A percentile compares a stretch with the other conserved stretches of the same genome.
Conservation (phyloP, 2,888 invertebrate genomes). For the Pammene aurita region DNA sequence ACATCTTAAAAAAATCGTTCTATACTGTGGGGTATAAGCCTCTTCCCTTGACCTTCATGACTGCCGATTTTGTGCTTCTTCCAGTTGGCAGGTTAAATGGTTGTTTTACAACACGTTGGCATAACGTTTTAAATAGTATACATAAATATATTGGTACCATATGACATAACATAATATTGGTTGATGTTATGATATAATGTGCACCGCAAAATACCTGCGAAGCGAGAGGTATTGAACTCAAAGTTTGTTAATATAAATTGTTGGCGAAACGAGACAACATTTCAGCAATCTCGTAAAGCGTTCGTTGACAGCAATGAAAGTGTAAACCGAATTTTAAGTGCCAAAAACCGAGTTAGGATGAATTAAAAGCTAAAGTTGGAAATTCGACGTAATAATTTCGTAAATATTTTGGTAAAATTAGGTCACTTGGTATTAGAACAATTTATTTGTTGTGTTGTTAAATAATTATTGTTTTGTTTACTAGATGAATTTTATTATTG, state of each 20-base stretch:
- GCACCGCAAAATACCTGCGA: slow-evolving; percentile 7
- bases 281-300: slow-evolving; percentile 28
- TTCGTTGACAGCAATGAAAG: slow-evolving; percentile 21
- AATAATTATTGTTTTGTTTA: not conserved
- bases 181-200: not conserved
- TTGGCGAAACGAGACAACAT: slow-evolving; percentile 25
- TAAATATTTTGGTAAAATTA: not conserved
- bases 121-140: too few species aligned
- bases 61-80: too few species aligned
- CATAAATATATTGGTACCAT: too few species aligned
- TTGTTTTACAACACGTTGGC: too few species aligned
- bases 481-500: too few species aligned
- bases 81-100: too few species aligned
- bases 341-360: not conserved
- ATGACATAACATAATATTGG: too few species aligned
- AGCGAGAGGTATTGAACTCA: slow-evolving; percentile 19
- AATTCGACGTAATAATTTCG: not conserved
- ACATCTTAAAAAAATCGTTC: too few species aligned
- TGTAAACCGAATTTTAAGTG: slow-evolving; percentile 22
- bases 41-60: too few species aligned
- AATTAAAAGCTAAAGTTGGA: slow-evolving; percentile 5
- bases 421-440: slow-evolving; percentile 1
- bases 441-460: not conserved
- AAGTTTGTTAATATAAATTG: slow-evolving; percentile 41
- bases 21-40: too few species aligned